These are phyloP conservation scores for Cossypha polioptera DNA, from an alignment of 2,797 vertebrate species.

Conservation along the genomic window DNA sequence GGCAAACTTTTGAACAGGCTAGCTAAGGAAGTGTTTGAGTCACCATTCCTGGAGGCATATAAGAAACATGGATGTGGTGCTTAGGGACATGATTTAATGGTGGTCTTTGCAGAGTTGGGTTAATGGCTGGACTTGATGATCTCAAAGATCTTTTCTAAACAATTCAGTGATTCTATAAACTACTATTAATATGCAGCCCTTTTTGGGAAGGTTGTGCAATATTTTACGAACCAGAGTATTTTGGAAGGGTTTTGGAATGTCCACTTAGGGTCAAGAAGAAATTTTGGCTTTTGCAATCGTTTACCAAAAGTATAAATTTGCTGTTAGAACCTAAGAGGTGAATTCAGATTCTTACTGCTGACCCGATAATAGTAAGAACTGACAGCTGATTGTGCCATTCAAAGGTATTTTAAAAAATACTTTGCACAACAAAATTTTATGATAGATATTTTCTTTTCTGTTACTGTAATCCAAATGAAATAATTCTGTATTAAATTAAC, in stretches of 20 bases:
- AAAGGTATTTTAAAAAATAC: not conserved
- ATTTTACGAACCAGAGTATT: not conserved
- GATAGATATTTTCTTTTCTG: not conserved
- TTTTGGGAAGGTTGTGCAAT: not conserved
- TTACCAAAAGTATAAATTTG: not conserved
- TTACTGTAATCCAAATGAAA: not conserved
- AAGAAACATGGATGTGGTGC: not conserved
- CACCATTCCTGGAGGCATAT: too few relatives aligned
- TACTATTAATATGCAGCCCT: not conserved
- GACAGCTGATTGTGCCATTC: not conserved
- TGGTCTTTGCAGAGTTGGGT: too few relatives aligned
- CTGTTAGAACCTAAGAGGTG: not conserved
- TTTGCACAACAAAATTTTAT: not conserved
- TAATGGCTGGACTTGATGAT: not conserved
- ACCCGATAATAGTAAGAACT: not conserved
- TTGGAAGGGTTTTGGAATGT: not conserved
- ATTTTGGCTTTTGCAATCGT: not conserved
- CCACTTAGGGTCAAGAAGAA: not conserved
- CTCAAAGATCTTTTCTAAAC: not conserved
- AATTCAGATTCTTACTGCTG: not conserved
- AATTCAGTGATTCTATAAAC: not conserved
- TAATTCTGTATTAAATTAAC: not conserved
- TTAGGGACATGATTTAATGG: not conserved
- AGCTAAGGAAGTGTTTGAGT: not conserved
- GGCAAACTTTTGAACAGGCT: not conserved